Percentiles rank a stretch among this genome's conserved stretches.
Evolutionary conservation across 2,797 vertebrate genomes (phyloP).

Genomic region (Cygnus olor): DNA sequence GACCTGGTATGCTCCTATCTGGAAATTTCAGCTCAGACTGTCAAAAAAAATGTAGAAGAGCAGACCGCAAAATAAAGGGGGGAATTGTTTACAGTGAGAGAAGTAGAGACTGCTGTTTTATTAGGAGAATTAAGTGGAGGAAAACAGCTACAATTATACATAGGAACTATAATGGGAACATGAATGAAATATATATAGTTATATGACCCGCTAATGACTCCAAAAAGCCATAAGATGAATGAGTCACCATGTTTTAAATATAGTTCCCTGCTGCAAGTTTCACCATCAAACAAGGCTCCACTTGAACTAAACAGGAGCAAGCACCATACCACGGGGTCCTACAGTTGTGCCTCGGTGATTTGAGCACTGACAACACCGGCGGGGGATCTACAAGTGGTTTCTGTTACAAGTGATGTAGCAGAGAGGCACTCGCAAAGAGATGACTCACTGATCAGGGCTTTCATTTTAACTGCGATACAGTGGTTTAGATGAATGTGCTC

Average conservation of each 20-base stretch:
- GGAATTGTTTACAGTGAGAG: not conserved
- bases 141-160: constrained; percentile 13
- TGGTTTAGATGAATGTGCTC: constrained; percentile 24
- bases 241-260: constrained; percentile 43
- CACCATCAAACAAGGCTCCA: not conserved
- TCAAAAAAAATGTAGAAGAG: not conserved
- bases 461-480: constrained; percentile 29
- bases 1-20: not conserved
- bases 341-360: not conserved
- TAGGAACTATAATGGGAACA: not conserved
- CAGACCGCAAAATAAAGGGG: not conserved
- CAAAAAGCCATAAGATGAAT: constrained; percentile 27
- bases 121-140: constrained; percentile 3
- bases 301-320: not conserved
- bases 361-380: not conserved
- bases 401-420: not conserved
- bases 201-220: constrained; percentile 34
- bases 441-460: constrained; percentile 59
- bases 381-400: not conserved
- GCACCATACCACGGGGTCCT: not conserved
- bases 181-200: constrained; percentile 41
- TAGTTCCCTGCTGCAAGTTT: not conserved
- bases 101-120: not conserved
- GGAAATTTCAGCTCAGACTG: not conserved
- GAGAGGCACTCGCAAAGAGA: not conserved